phyloP scores from a whole-genome alignment of 2,113 vertebrate genomes.

The Odontophorus gujanensis region DNA sequence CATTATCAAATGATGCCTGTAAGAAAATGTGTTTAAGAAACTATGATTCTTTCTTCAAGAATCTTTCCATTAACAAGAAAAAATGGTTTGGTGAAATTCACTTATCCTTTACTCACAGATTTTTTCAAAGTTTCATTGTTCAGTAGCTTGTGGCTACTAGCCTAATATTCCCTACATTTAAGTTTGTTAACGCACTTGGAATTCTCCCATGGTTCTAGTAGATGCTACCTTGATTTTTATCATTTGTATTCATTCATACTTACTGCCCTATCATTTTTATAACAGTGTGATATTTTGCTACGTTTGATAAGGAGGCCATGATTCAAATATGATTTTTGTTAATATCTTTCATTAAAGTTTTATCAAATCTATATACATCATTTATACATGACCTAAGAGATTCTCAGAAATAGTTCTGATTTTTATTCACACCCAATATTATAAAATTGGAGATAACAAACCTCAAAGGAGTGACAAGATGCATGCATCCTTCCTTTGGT shows the following conservation, averaged over 20 bases:
- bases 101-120: background rate
- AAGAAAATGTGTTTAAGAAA: background rate
- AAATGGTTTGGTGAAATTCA: background rate
- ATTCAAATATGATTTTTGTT: background rate
- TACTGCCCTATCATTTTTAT: background rate
- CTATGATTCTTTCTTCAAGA: background rate
- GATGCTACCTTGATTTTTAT: background rate
- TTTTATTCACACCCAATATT: background rate
- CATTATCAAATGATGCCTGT: background rate
- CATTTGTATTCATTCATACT: background rate
- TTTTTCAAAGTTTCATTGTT: background rate
- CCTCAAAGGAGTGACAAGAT: background rate
- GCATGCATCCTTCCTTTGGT: background rate
- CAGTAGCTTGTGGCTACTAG: background rate
- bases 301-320: background rate
- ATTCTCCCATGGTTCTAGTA: background rate
- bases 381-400: background rate
- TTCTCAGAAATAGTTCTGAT: background rate
- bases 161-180: background rate
- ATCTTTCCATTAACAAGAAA: background rate
- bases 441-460: background rate
- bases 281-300: background rate
- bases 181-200: background rate
- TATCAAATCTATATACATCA: background rate
- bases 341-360: background rate